Evolutionary conservation across 53 echinoderm and acorn worm species (phyloP).

Genomic region (Antedon mediterranea): DNA sequence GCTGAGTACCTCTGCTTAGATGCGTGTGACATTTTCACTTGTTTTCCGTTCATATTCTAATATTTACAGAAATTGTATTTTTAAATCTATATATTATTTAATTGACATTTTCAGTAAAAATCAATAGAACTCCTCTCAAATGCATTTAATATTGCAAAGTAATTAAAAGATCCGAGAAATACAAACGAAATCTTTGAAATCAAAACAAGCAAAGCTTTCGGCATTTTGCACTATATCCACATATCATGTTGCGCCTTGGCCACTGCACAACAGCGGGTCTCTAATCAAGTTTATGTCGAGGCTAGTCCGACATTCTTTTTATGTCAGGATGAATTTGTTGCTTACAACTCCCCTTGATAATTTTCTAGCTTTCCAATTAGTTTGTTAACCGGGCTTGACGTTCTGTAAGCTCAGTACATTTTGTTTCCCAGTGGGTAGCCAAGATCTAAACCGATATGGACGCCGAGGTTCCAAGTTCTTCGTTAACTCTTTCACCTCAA

Average conservation of each 20-base stretch:
- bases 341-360: neutral
- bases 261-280: neutral
- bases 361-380: neutral
- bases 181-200: neutral
- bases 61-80: no score
- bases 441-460: neutral
- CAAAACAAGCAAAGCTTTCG: neutral
- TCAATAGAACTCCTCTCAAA: no score
- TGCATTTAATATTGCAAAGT: no score
- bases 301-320: neutral
- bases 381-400: neutral
- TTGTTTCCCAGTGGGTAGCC: neutral
- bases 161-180: no score
- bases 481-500: neutral
- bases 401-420: neutral
- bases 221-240: neutral
- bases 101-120: no score
- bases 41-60: no score
- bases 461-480: neutral
- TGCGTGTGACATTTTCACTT: no score
- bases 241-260: neutral
- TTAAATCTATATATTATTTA: no score
- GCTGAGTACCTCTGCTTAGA: no score
- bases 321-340: neutral
- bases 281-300: neutral